phyloP scores from a whole-genome alignment of 2,797 vertebrate genomes.

The Pteropus rufus region DNA sequence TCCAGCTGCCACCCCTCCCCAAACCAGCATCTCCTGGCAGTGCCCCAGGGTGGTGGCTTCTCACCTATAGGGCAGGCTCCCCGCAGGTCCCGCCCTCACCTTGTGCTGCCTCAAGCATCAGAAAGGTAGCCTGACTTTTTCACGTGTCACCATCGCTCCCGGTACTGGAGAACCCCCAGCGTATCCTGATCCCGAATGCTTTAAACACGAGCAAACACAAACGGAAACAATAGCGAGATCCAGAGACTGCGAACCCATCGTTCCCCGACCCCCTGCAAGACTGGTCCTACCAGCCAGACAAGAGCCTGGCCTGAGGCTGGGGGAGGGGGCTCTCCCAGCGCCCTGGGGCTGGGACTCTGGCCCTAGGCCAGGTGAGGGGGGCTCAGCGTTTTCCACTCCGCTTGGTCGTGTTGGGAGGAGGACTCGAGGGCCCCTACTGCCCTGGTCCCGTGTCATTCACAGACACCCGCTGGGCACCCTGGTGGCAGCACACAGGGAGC shows the following conservation, averaged over 20 bases:
- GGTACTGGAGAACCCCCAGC: too few relatives aligned
- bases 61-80: not conserved
- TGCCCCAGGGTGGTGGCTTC: not conserved
- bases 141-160: not conserved
- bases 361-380: not conserved
- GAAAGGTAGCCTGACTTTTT: not conserved
- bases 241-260: too few relatives aligned
- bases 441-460: not conserved
- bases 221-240: not conserved
- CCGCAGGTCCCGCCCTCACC: not conserved
- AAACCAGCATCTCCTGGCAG: fast-evolving
- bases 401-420: not conserved
- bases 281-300: too few relatives aligned
- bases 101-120: not conserved
- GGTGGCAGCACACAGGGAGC: too few relatives aligned
- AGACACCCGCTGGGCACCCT: too few relatives aligned
- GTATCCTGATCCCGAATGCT: not conserved
- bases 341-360: not conserved
- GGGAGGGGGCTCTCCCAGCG: not conserved
- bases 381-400: not conserved
- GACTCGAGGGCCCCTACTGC: not conserved
- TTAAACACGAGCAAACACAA: not conserved
- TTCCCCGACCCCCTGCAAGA: too few relatives aligned
- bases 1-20: not conserved
- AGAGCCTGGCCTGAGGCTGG: not conserved